Conservation (phyloP, 2,797 vertebrate genomes). For the Allobates femoralis region DNA sequence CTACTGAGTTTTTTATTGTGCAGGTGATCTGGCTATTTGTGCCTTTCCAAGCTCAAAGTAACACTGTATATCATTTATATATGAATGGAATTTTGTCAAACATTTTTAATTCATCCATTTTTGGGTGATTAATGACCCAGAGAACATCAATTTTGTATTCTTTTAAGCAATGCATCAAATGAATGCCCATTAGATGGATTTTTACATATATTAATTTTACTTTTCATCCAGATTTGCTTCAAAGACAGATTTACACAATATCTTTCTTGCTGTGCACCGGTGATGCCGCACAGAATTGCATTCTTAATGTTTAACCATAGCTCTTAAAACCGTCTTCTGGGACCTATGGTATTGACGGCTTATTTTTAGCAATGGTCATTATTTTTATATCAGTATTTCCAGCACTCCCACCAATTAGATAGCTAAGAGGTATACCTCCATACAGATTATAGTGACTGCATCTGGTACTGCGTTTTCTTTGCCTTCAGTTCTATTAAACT, state of each 20-base stretch:
- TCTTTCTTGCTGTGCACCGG: not conserved
- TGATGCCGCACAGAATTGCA: too few relatives aligned
- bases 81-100: not conserved
- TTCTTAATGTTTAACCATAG: too few relatives aligned
- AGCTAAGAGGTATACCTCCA: too few relatives aligned
- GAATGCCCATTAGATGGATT: not conserved
- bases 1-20: constrained; percentile 58
- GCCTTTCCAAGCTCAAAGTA: not conserved
- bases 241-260: not conserved
- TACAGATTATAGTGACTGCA: too few relatives aligned
- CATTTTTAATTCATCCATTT: not conserved
- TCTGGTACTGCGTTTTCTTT: too few relatives aligned
- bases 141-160: not conserved
- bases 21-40: constrained; percentile 52
- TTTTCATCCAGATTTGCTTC: too few relatives aligned
- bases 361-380: too few relatives aligned
- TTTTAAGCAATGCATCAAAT: not conserved
- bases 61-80: not conserved
- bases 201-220: not conserved
- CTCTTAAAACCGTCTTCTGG: too few relatives aligned
- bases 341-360: too few relatives aligned
- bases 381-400: too few relatives aligned
- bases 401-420: too few relatives aligned
- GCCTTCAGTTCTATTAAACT: too few relatives aligned
- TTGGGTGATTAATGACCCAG: not conserved